Conservation (phyloP, 2,797 vertebrate species). For the Tympanoctomys barrerae region DNA sequence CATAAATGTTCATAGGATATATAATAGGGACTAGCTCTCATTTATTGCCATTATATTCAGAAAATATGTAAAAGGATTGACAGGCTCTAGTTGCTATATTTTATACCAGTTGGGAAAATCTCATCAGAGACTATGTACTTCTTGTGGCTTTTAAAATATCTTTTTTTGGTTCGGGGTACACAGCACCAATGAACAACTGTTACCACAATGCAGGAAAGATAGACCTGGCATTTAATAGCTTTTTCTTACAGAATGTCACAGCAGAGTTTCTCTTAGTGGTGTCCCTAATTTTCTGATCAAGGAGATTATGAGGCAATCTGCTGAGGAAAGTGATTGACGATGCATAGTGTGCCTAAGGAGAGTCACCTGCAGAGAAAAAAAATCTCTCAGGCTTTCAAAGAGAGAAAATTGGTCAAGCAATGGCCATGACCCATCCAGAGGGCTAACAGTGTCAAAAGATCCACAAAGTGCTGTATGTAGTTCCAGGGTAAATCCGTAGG, state of each 20-base stretch:
- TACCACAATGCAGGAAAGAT: neutral
- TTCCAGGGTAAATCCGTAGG: no score
- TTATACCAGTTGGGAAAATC: neutral
- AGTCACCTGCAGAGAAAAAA: no score
- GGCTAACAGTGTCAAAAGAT: no score
- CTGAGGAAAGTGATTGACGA: no score
- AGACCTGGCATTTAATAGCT: neutral
- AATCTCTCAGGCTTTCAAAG: no score
- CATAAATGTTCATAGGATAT: neutral
- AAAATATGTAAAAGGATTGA: neutral
- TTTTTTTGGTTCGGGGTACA: neutral
- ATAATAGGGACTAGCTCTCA: neutral
- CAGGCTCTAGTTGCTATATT: neutral
- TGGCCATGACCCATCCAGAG: no score
- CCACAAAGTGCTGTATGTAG: no score
- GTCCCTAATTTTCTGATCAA: no score
- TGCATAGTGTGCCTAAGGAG: no score
- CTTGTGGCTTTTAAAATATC: neutral
- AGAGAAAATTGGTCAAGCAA: no score
- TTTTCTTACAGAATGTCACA: neutral
- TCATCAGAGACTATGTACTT: neutral
- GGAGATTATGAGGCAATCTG: no score
- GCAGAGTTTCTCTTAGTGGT: no score
- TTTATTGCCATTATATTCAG: neutral
- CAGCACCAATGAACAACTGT: neutral